phyloP scores from a whole-genome alignment of 92 coral and sea anemone genomes.

The Paramuricea clavata region DNA sequence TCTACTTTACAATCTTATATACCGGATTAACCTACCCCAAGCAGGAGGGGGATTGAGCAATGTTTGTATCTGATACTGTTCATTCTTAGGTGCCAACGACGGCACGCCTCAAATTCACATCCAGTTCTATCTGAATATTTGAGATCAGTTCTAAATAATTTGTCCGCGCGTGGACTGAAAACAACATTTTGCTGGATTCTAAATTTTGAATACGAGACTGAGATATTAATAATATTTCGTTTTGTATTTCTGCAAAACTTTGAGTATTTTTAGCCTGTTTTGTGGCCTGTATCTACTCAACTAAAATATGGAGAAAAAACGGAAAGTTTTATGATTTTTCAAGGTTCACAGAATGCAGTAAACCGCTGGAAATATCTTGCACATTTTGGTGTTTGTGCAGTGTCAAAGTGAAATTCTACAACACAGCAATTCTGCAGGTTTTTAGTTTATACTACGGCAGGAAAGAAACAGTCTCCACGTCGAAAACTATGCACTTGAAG shows the following conservation, averaged over 20 bases:
- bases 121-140: background rate
- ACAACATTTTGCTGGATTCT: background rate
- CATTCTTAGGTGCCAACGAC: too few species aligned
- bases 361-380: background rate
- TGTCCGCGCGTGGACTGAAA: background rate
- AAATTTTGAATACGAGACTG: background rate
- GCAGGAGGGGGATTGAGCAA: too few species aligned
- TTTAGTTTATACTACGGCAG: background rate
- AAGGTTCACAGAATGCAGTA: background rate
- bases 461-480: background rate
- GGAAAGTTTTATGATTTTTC: background rate
- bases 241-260: background rate
- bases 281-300: background rate
- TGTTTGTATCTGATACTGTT: background rate
- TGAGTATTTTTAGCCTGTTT: constrained; percentile 7
- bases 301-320: background rate
- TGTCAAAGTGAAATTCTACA: background rate
- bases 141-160: background rate
- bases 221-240: background rate
- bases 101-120: background rate
- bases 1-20: too few species aligned
- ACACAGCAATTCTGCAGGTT: background rate
- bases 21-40: too few species aligned
- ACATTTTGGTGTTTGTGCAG: background rate
- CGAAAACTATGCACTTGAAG: background rate